Percentiles rank a stretch among this genome's conserved stretches.
Conservation (phyloP, 2,888 invertebrate genomes). For the Ennomos erosarius region DNA sequence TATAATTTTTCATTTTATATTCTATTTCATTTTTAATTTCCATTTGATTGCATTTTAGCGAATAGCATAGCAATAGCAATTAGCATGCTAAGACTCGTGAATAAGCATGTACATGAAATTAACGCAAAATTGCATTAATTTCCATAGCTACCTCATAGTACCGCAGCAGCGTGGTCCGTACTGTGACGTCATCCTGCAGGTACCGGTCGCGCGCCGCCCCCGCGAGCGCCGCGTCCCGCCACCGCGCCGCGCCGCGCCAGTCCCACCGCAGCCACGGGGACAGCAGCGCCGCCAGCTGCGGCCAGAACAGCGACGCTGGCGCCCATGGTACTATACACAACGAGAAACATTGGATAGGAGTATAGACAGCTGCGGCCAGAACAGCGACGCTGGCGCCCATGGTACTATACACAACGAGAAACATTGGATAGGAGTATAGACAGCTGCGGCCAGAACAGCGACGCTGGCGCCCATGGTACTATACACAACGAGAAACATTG, state of each 20-base stretch:
- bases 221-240: constrained; percentile 86
- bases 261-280: constrained; percentile 89
- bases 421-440: constrained; percentile 51
- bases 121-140: too few relatives aligned
- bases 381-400: constrained; percentile 89
- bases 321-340: constrained; percentile 86
- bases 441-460: constrained; percentile 88
- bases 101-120: too few relatives aligned
- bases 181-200: constrained; percentile 74
- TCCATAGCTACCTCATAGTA: constrained; percentile 88
- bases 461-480: constrained; percentile 90
- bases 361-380: constrained; percentile 88
- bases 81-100: too few relatives aligned
- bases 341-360: too few relatives aligned
- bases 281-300: constrained; percentile 87
- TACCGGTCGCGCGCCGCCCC: constrained; percentile 88
- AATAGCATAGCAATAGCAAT: too few relatives aligned
- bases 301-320: constrained; percentile 89
- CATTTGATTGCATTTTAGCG: too few relatives aligned
- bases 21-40: too few relatives aligned
- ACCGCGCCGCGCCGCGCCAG: constrained; percentile 86
- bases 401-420: constrained; percentile 72
- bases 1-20: too few relatives aligned
- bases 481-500: not conserved
- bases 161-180: constrained; percentile 80